Conservation (phyloP, 2,888 invertebrate genomes). For the Aphidius colemani region DNA sequence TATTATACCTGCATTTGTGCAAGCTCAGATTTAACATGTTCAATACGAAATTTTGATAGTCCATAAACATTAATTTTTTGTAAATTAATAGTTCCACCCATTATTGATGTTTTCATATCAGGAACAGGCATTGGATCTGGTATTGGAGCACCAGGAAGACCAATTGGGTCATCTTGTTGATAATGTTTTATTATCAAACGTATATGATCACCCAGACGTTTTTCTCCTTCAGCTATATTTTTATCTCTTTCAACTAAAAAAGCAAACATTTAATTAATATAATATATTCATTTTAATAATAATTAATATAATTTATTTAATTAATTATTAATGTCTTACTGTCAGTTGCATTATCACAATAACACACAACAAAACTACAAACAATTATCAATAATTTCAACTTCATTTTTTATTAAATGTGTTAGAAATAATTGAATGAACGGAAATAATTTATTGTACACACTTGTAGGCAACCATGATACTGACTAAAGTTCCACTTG, state of each 20-base stretch:
- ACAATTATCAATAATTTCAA: conserved; percentile 30
- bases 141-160: conserved; percentile 78
- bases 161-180: conserved; percentile 79
- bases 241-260: conserved; percentile 44
- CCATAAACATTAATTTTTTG: conserved; percentile 75
- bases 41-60: conserved; percentile 77
- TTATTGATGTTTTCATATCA: conserved; percentile 74
- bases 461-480: conserved; percentile 25
- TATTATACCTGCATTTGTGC: conserved; percentile 72
- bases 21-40: conserved; percentile 73
- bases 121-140: conserved; percentile 83
- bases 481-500: conserved; percentile 29
- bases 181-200: conserved; percentile 75
- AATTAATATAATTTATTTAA: not conserved
- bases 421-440: conserved; percentile 8
- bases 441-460: conserved; percentile 28
- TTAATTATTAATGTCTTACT: conserved; percentile 25
- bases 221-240: conserved; percentile 63
- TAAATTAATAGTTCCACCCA: conserved; percentile 73
- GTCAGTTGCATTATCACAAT: conserved; percentile 26
- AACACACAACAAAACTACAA: conserved; percentile 29
- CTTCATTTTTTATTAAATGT: conserved; percentile 32
- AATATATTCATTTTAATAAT: not conserved
- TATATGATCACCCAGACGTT: conserved; percentile 75
- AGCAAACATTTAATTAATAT: not conserved